Percentiles rank a stretch among this genome's conserved stretches.
phyloP scores from a whole-genome alignment of 2,113 vertebrate species.

The Platysternon megacephalum region DNA sequence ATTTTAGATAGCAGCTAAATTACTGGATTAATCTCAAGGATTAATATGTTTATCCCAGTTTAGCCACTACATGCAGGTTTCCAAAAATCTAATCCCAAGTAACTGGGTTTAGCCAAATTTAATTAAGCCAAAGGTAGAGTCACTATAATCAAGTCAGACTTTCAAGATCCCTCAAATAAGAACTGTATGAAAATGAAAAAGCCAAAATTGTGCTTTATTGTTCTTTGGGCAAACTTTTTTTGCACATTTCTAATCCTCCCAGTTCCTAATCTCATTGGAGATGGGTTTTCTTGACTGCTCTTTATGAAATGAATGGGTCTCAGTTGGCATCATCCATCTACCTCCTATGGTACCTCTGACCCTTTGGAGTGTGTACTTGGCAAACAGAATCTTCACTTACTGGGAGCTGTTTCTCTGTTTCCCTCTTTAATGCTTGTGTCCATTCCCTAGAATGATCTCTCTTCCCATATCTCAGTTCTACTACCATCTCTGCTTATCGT shows the following conservation, averaged over 20 bases:
- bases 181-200: not conserved
- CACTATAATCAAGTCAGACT: not conserved
- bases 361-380: not conserved
- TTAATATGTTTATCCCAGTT: not conserved
- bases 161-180: not conserved
- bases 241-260: not conserved
- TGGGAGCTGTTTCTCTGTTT: not conserved
- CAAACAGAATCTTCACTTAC: not conserved
- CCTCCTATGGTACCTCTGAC: not conserved
- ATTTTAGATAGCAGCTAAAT: not conserved
- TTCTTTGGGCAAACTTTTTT: not conserved
- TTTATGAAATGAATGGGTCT: too few species aligned
- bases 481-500: not conserved
- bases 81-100: not conserved
- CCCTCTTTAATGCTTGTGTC: not conserved
- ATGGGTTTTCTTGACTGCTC: not conserved
- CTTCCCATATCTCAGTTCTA: not conserved
- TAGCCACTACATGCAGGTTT: not conserved
- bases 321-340: not conserved
- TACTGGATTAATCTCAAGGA: not conserved
- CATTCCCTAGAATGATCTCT: not conserved
- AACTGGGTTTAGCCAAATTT: not conserved
- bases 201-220: not conserved
- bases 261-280: not conserved
- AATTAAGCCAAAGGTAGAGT: not conserved